Base-by-base conservation (phyloP, 2,888 invertebrate species). In the Dastarcus helophoroides region DNA sequence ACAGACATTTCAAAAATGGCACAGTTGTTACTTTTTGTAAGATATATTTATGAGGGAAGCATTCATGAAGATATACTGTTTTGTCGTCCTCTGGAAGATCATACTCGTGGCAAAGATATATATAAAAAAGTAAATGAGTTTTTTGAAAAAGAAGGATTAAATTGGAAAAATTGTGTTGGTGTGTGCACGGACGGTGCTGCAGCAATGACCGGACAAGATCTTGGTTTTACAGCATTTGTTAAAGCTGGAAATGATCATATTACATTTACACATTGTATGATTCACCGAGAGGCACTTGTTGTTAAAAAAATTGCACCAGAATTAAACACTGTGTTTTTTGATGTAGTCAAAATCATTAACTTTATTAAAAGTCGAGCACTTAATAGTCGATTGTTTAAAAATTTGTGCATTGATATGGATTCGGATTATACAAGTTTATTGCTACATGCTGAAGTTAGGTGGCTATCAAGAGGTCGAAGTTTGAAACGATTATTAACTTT, bases 381-480 rank as follows among this genome's bases (percentile, higher is more conserved):
- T 32, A 39, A 42, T 28, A 39, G 34, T 27, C 37, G 42, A 14
- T 37, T 44, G 26, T 43, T 43, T 41, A 26, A 22, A 33, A 38
- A 32, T 32, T 28, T 41, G 15, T 42, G 41, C 28, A 37, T 33
- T 27, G 41, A 39, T 34, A 41, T 30, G 38, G 42, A 36, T 31
- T 34, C 40, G 22, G 30, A 37, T 24, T 38, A 42, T 28, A 37
- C 39, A 39, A 36, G 24, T 33, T 38, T 46, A 36, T 38, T 44
- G 26, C 32, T 43, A 37, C 41, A 44, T 40, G 39, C 39, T 24
- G 42, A 45, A 38, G 40, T 42, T 27, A 37, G 43, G 26, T 43
- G 40, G 41, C 21, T 44, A 14, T 44, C 44, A 33, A 39, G 40
- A 38, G 41, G 43, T 34, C 32, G 29, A 39, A 33, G 31, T 35